Conservation (phyloP, 2,888 invertebrate genomes). For the Pantelozetes paolii region DNA sequence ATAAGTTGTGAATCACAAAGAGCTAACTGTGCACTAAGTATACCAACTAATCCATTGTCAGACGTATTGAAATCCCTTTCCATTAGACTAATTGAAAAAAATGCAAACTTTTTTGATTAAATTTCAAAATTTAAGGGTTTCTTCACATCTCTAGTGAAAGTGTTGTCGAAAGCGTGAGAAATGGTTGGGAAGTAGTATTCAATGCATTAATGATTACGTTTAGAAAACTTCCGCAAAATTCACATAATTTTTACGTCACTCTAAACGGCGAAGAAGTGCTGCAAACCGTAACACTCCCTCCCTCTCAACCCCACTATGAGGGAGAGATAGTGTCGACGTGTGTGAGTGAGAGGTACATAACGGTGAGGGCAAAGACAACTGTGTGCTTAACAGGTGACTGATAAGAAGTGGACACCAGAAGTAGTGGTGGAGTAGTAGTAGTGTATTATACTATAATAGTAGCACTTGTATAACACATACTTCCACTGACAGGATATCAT, state of each 20-base stretch:
- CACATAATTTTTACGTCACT: constrained; percentile 34
- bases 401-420: constrained; percentile 37
- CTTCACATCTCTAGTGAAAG: background rate
- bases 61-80: background rate
- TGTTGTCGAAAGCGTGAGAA: constrained; percentile 22
- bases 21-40: too few relatives aligned
- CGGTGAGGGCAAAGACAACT: constrained; percentile 26
- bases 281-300: constrained; percentile 33
- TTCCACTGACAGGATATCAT: constrained; percentile 20
- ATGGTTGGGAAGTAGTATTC: background rate
- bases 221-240: constrained; percentile 31
- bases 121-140: background rate
- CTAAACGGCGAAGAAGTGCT: constrained; percentile 35
- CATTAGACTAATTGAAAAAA: constrained; percentile 1
- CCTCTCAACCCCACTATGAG: constrained; percentile 38
- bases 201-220: background rate
- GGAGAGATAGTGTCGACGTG: constrained; percentile 27
- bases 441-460: too few relatives aligned
- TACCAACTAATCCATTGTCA: background rate
- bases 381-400: constrained; percentile 32
- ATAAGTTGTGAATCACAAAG: background rate
- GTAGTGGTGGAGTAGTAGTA: constrained; percentile 16
- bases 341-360: constrained; percentile 1
- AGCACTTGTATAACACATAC: constrained; percentile 27
- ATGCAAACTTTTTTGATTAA: background rate